Base-by-base conservation (phyloP, 2,797 vertebrate species). In the Leucoraja ocellata region DNA sequence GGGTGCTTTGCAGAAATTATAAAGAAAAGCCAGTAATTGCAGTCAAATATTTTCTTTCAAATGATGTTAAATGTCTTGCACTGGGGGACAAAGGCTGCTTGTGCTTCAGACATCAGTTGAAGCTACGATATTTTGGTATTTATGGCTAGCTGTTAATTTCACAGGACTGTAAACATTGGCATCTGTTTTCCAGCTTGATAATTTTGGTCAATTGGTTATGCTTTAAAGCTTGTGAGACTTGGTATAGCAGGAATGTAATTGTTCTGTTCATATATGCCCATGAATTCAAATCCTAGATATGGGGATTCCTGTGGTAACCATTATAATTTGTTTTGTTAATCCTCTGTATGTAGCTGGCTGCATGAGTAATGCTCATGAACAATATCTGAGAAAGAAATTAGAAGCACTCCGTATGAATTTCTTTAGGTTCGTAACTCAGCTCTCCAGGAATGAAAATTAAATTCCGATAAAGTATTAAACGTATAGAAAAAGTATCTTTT, bases 291-390 rank as follows among this genome's bases (percentile, higher is more conserved):
- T 74, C 36, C 68, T 25, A 73, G 61, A 14, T 25, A 7, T 32
- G 68, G n/a, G 68, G 11, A 92, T 76, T 92, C 90, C 46, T 91
- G 25, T 92, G 90, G 13, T 58, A 58, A 76, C 4, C 11, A 58
- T 92, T n/a, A 74, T 13, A 10, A 74, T 91, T 91, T 16, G 90
- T 92, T 92, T 92, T 92, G 71, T 25, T 91, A 54, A 73, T 39
- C 6, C 90, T 76, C 36, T 92, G 32, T 76, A 54, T 74, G 71
- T 91, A 39, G 90, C 90, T 91, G 68, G 18, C 90, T 74, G 90
- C 71, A 46, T 74, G 65, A 65, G 28, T 84, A 39, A 91, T 74
- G 71, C 73, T 23, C 25, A 58, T 76, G 39, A 71, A 54, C 71
- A 92, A 71, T 92, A 71, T n/a, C 90, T 71, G 54, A 91, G 36